These are phyloP conservation scores for Sebastes steindachneri DNA, from an alignment of 2,797 vertebrate genomes.

Conservation along the genomic window DNA sequence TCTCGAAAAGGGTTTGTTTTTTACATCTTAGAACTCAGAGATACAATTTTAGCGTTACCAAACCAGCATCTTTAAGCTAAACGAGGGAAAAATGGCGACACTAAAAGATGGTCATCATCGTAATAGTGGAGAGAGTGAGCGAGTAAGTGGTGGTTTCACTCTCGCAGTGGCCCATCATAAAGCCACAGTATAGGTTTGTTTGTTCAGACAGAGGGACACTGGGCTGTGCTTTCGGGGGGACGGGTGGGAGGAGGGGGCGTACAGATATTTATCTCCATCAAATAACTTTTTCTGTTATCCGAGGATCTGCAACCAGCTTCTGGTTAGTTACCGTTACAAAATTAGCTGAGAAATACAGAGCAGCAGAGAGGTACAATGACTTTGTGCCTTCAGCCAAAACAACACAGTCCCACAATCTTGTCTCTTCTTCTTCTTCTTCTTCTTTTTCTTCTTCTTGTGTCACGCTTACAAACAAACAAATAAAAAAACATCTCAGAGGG, in stretches of 20 bases:
- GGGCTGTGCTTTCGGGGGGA: conserved; percentile 62
- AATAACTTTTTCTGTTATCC: conserved; percentile 44
- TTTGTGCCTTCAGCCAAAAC: conserved; percentile 78
- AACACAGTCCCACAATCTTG: conserved; percentile 58
- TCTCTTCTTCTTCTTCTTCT: conserved; percentile 33
- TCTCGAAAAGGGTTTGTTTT: conserved; percentile 48
- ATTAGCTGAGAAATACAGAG: conserved; percentile 74
- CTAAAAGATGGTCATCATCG: conserved; percentile 53
- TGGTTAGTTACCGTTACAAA: conserved; percentile 72
- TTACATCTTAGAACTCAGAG: conserved; percentile 47
- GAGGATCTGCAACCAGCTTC: conserved; percentile 52
- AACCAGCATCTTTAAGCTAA: conserved; percentile 59
- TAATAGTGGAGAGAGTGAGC: conserved; percentile 55
- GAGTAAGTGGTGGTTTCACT: conserved; percentile 62
- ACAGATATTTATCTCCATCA: conserved; percentile 42
- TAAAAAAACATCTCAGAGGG: conserved; percentile 24
- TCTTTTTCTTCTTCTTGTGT: conserved; percentile 38
- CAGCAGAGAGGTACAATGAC: conserved; percentile 77
- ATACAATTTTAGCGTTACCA: conserved; percentile 46
- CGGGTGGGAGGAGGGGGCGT: background rate
- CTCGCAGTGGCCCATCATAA: conserved; percentile 41
- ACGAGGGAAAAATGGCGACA: conserved; percentile 40
- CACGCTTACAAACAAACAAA: conserved; percentile 39
- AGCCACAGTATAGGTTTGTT: conserved; percentile 51
- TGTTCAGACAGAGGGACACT: conserved; percentile 44